These are phyloP conservation scores for Oryzaephilus surinamensis DNA, from an alignment of 1,140 invertebrate genomes.

Conservation along the genomic window DNA sequence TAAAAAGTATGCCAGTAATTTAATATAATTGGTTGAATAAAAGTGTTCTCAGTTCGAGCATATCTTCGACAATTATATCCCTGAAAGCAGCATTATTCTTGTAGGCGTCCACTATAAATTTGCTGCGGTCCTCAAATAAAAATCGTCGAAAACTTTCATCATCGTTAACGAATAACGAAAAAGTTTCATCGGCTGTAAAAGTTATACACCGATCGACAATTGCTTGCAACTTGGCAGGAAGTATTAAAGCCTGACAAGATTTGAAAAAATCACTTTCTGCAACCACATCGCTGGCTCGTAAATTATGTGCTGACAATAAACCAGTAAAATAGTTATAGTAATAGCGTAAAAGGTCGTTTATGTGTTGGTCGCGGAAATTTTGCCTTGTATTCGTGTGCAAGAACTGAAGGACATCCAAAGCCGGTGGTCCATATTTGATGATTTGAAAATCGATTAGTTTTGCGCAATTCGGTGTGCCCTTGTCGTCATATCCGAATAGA, in stretches of 20 bases:
- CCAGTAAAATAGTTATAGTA: constrained; percentile 35
- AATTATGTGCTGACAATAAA: neutral
- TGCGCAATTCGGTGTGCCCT: constrained; percentile 23
- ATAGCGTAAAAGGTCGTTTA: constrained; percentile 37
- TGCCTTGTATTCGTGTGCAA: constrained; percentile 32
- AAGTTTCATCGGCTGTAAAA: constrained; percentile 6
- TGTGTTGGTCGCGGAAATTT: constrained; percentile 31
- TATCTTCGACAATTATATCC: no score
- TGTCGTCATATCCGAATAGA: constrained; percentile 37
- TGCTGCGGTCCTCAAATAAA: no score
- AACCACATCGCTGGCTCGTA: neutral
- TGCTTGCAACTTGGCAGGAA: constrained; percentile 10
- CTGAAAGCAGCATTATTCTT: no score
- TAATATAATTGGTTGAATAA: no score
- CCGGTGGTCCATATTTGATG: constrained; percentile 33
- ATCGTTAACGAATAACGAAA: no score
- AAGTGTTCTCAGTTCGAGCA: no score
- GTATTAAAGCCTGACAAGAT: constrained; percentile 9
- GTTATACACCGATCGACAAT: constrained; percentile 11
- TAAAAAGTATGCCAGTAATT: no score
- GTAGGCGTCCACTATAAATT: no score
- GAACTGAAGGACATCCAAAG: constrained; percentile 35
- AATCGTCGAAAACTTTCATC: no score
- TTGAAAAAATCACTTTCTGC: constrained; percentile 6
- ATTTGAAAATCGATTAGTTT: constrained; percentile 38